Evolutionary conservation across 1,140 invertebrate genomes (phyloP).

Genomic region (Sycophaga agraensis): DNA sequence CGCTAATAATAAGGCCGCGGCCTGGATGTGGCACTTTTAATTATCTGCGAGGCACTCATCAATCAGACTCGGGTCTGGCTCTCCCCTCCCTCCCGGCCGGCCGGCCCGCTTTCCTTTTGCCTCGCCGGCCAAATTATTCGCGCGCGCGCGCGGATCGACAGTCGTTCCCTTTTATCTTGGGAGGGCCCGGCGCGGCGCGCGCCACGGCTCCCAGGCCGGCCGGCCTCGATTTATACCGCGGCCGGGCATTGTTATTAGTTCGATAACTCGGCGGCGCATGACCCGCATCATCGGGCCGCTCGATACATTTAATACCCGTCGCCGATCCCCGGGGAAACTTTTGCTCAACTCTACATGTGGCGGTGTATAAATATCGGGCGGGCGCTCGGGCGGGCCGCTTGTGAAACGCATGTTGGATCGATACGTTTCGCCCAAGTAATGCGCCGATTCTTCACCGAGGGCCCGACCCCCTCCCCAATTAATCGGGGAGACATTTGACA

Average conservation of each 20-base stretch:
- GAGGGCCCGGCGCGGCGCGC: slow-evolving; percentile 22
- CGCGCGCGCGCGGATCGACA: slow-evolving; percentile 13
- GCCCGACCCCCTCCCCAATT: no score
- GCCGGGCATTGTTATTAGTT: slow-evolving; percentile 8
- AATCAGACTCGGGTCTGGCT: slow-evolving; percentile 41
- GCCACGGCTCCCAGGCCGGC: slow-evolving; percentile 15
- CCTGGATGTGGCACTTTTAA: slow-evolving; percentile 33
- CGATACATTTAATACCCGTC: no score
- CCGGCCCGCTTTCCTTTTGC: background rate
- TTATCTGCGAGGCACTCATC: slow-evolving; percentile 41
- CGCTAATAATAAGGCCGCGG: background rate
- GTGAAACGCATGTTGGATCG: no score
- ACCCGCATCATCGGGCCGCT: background rate
- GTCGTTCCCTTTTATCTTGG: slow-evolving; percentile 21
- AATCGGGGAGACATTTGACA: no score
- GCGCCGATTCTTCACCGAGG: no score
- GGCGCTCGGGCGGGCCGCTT: no score
- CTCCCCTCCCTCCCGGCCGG: background rate
- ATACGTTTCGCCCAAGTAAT: no score
- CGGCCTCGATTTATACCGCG: slow-evolving; percentile 33
- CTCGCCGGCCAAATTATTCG: slow-evolving; percentile 1
- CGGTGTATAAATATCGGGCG: no score
- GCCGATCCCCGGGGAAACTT: no score
- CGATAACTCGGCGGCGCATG: background rate
- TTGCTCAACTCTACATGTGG: no score